These are phyloP conservation scores for Gortyna flavago DNA, from an alignment of 2,888 invertebrate species.

Conservation along the genomic window DNA sequence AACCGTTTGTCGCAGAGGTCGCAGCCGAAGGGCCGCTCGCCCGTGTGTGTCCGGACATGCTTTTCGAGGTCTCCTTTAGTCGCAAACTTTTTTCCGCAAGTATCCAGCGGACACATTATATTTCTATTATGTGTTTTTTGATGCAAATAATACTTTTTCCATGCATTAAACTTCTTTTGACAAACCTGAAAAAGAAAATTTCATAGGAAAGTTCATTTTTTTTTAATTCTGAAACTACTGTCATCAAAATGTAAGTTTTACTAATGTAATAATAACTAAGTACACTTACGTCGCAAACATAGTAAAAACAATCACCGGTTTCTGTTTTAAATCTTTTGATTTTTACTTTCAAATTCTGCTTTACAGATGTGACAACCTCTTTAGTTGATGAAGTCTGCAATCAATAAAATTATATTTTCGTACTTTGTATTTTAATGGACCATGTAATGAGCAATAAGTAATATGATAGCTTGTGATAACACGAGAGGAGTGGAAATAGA, in stretches of 20 bases:
- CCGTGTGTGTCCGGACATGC: conserved; percentile 83
- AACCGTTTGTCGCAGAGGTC: conserved; percentile 78
- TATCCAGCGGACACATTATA: conserved; percentile 73
- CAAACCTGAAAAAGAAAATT: conserved; percentile 76
- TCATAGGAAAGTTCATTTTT: neutral
- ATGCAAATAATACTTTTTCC: conserved; percentile 82
- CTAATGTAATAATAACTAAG: neutral
- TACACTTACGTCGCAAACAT: conserved; percentile 69
- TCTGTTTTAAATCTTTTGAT: conserved; percentile 46
- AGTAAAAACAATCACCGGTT: conserved; percentile 29
- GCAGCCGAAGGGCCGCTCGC: conserved; percentile 82
- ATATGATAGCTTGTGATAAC: neutral
- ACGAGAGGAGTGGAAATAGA: neutral
- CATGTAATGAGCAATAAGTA: neutral
- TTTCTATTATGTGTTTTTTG: conserved; percentile 78
- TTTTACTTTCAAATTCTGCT: conserved; percentile 37
- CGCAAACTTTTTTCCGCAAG: conserved; percentile 81
- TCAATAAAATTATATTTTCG: conserved; percentile 22
- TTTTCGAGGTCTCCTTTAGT: conserved; percentile 82
- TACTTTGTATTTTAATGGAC: neutral
- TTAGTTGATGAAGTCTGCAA: conserved; percentile 64
- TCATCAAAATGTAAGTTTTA: neutral
- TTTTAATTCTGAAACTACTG: neutral
- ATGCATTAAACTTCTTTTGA: conserved; percentile 73
- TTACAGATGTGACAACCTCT: conserved; percentile 25